Evolutionary conservation across 2,113 vertebrate species (phyloP).

Genomic region (Lucifuga dentata): DNA sequence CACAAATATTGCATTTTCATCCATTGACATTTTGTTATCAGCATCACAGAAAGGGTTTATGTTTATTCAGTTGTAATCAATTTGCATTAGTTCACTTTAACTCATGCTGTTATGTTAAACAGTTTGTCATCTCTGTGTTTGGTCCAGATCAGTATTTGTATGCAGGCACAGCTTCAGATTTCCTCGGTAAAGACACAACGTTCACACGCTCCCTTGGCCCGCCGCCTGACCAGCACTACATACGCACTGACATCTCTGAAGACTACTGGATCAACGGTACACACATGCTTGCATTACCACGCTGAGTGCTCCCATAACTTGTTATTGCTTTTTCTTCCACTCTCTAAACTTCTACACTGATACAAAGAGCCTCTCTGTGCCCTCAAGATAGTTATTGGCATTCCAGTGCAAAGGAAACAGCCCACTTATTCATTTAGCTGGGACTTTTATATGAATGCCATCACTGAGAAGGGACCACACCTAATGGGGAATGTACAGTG

Average conservation of each 20-base stretch:
- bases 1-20: no score
- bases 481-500: slow-evolving; percentile 72
- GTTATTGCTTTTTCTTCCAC: slow-evolving; percentile 47
- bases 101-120: not conserved
- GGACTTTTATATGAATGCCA: slow-evolving; percentile 74
- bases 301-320: slow-evolving; percentile 52
- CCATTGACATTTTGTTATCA: no score
- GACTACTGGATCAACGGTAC: slow-evolving; percentile 98
- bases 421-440: slow-evolving; percentile 72
- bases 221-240: slow-evolving; percentile 92
- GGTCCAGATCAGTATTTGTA: slow-evolving; percentile 92
- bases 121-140: not conserved
- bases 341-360: slow-evolving; percentile 42
- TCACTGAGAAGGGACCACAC: slow-evolving; percentile 61
- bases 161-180: slow-evolving; percentile 95
- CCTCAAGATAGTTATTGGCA: slow-evolving; percentile 69
- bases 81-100: not conserved
- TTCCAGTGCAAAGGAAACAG: slow-evolving; percentile 72
- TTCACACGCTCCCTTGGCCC: slow-evolving; percentile 95
- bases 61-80: no score
- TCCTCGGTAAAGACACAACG: slow-evolving; percentile 95
- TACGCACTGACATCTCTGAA: slow-evolving; percentile 96
- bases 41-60: no score
- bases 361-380: slow-evolving; percentile 69
- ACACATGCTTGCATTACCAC: slow-evolving; percentile 41